These are phyloP conservation scores for Papilio gigon DNA, from an alignment of 2,888 invertebrate genomes.

Conservation along the genomic window DNA sequence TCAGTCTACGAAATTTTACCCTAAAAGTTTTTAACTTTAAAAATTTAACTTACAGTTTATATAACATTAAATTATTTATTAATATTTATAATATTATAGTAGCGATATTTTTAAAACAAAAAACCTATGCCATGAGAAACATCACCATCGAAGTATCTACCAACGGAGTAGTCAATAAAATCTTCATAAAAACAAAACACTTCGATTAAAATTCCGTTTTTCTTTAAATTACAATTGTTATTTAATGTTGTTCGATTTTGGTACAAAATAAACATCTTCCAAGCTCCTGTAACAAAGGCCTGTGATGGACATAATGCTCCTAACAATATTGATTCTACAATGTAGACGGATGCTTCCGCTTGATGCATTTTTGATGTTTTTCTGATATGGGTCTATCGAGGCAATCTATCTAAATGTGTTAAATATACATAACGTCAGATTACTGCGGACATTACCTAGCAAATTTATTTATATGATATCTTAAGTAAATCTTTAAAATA, in stretches of 20 bases:
- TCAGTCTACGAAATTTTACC: not conserved
- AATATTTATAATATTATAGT: no score
- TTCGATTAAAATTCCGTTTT: not conserved
- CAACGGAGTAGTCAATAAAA: no score
- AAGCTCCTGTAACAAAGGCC: constrained; percentile 3
- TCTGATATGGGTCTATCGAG: constrained; percentile 83
- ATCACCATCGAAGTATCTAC: no score
- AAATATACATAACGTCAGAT: constrained; percentile 77
- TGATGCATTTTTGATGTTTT: constrained; percentile 84
- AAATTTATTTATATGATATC: constrained; percentile 43
- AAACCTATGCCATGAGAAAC: not conserved
- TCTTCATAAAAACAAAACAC: no score
- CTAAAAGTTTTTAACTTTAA: not conserved
- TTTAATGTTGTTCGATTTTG: not conserved
- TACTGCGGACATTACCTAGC: constrained; percentile 61
- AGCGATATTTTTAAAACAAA: no score
- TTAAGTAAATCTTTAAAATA: no score
- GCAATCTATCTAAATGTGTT: constrained; percentile 81
- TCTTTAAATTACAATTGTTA: no score
- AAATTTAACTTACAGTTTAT: not conserved
- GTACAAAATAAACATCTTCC: not conserved
- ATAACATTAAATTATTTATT: not conserved
- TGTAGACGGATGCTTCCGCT: constrained; percentile 80
- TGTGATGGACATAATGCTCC: constrained; percentile 20
- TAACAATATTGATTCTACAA: constrained; percentile 74